Evolutionary conservation across 2,888 invertebrate species (phyloP).

Genomic region (Galeopsomyia nigrocyanea): DNA sequence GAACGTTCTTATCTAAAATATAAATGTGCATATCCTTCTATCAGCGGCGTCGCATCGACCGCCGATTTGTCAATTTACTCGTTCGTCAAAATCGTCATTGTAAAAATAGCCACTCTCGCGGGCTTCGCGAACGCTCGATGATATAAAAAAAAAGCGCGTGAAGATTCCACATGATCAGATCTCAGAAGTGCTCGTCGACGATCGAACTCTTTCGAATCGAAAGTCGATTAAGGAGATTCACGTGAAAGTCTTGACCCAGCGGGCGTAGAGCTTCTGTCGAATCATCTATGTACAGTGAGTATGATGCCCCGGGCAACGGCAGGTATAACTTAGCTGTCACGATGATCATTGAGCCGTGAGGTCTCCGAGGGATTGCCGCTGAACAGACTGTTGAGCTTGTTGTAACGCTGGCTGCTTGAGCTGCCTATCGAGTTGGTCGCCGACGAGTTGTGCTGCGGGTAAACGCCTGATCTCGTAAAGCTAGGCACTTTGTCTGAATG

Average conservation of each 20-base stretch:
- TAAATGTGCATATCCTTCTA: slow-evolving; percentile 57
- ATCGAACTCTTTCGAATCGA: background rate
- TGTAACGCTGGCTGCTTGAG: slow-evolving; percentile 66
- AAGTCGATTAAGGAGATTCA: slow-evolving; percentile 28
- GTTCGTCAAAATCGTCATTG: background rate
- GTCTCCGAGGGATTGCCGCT: slow-evolving; percentile 59
- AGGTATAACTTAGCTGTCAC: slow-evolving; percentile 61
- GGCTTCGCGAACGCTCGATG: slow-evolving; percentile 14
- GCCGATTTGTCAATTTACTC: slow-evolving; percentile 38
- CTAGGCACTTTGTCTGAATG: slow-evolving; percentile 64
- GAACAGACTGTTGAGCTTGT: slow-evolving; percentile 65
- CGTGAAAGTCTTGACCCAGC: background rate
- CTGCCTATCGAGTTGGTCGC: slow-evolving; percentile 66
- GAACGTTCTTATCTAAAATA: slow-evolving; percentile 64
- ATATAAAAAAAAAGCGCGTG: slow-evolving; percentile 13
- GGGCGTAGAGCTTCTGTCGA: background rate
- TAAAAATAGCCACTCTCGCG: background rate
- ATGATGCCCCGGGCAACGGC: background rate
- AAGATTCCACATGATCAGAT: background rate
- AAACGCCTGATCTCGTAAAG: slow-evolving; percentile 61
- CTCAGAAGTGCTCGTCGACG: background rate
- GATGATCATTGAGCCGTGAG: slow-evolving; percentile 62
- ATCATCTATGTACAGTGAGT: slow-evolving; percentile 34
- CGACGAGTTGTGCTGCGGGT: slow-evolving; percentile 65
- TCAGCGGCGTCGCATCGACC: slow-evolving; percentile 47